Evolutionary conservation across 2,113 vertebrate species (phyloP), one percentile per base, ranked within the genome.

Genomic region (Monarcha castaneiventris): DNA sequence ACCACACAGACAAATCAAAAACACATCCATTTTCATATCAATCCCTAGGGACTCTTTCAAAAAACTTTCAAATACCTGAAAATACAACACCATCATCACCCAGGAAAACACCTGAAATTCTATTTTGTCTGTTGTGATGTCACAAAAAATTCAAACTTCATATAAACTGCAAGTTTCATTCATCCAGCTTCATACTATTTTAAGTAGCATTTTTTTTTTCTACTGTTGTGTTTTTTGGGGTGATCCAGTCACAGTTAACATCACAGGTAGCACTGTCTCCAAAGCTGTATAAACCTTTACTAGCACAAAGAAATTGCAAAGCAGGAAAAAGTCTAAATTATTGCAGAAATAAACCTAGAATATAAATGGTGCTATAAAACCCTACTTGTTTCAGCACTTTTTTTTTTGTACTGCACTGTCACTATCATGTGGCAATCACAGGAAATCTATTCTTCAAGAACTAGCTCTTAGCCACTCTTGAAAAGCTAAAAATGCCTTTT

Each of bases 291-390:
- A 96, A 88, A 67, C 79, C 84, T 94, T 89, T 71, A 94, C 90
- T 59, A 82, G 80, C 80, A 93, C 76, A 90, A 89, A 91, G 84
- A 95, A 92, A 90, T 43, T 84, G 82, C 91, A 82, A 94, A 90
- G 83, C 59, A 91, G 58, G 56, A 94, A 93, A 92, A 96, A 92
- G 80, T 88, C 91, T 75, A 96, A 96, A 93, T 88, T 95, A 95
- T 89, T 94, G 93, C 92, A 93, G 84, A 94, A 97, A 96, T 95
- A 95, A 96, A 94, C 84, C 46, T 62, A 72, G 89, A 94, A 89
- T 93, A 94, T 93, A 96, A 94, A 92, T 82, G 74, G 95, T 83
- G 80, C 89, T 94, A 96, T 92, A 96, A 96, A 96, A 55, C 52
- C 77, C 58, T 91, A 84, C 88, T 96, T 94, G 86, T 95, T 94